Evolutionary conservation across 2,797 vertebrate species (phyloP), one percentile per base, ranked within the genome.

Genomic region (Nothura maculosa): DNA sequence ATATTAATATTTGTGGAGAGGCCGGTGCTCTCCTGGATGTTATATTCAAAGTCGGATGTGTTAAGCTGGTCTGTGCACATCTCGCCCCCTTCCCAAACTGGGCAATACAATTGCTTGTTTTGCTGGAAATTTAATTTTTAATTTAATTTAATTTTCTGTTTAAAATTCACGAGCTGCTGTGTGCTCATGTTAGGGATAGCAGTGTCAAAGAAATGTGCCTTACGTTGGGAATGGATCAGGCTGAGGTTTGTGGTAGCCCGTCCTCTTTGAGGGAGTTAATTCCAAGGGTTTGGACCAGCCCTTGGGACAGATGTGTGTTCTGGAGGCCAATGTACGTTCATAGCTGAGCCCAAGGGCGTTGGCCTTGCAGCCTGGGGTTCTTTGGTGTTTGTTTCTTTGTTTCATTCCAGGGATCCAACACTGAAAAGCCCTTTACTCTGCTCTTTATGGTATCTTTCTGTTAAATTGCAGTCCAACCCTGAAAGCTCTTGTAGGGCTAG

Each of bases 21-120:
- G 16, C 32, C 50, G 63, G n/a, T 79, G 87, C n/a, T 92, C 32
- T 89, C 60, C 50, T 84, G 60, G 38, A 13, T 80, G 9, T 77
- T 87, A 58, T 85, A 72, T 87, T 68, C 73, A 66, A 81, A 50
- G 58, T 61, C 82, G 60, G 58, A 89, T 85, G 72, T 74, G 50
- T 87, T 90, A 89, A 93, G 82, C 76, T 70, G 89, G 90, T 75
- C 82, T 73, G 55, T 76, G 80, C 45, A 24, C 70, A 27, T 87
- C 47, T 87, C 12, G 27, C 45, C 55, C 16, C 55, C n/a, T 90
- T 12, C 27, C 57, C 40, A 61, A 52, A 17, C 30, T 15, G 10
- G 47, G 34, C 43, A 73, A 52, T 32, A 34, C 62, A 67, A 81
- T 60, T 10, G 84, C 70, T 90, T 85, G 19, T 45, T 67, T 81